Evolutionary conservation across 92 coral and sea anemone species (phyloP).

Genomic region (Pocillopora grandis): DNA sequence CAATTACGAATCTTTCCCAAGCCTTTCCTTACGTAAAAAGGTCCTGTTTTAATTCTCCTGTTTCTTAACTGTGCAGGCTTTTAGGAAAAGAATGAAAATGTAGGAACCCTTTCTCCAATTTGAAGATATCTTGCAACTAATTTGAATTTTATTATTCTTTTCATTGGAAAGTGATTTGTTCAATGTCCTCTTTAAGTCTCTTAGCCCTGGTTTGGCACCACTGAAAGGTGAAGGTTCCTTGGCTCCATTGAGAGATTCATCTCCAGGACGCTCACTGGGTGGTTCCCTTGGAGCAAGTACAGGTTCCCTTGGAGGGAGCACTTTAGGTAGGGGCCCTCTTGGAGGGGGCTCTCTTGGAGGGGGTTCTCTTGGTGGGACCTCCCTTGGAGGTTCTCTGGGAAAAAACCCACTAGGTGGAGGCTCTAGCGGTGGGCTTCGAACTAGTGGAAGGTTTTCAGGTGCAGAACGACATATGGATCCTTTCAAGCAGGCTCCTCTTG

Average conservation of each 20-base stretch:
- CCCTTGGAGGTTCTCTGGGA: conserved; percentile 65
- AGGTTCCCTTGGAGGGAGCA: conserved; percentile 65
- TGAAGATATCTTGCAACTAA: not conserved
- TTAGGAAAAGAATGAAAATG: no score
- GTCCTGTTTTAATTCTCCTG: no score
- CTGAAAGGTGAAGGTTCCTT: conserved; percentile 77
- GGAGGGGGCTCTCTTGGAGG: conserved; percentile 59
- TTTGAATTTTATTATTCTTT: not conserved
- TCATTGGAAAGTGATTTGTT: not conserved
- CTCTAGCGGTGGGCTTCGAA: conserved; percentile 32
- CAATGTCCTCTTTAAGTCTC: conserved; percentile 9
- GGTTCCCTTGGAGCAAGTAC: conserved; percentile 73
- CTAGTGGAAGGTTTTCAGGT: conserved; percentile 57
- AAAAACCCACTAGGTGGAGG: conserved; percentile 41
- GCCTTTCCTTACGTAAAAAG: no score
- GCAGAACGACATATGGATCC: conserved; percentile 44
- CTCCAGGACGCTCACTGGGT: conserved; percentile 62
- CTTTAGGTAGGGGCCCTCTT: conserved; percentile 34
- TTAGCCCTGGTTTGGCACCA: conserved; percentile 67
- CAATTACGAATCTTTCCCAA: no score
- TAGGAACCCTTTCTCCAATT: not conserved
- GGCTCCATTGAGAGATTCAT: conserved; percentile 72
- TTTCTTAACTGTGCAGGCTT: no score
- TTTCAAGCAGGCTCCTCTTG: conserved; percentile 60
- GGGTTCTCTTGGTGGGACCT: conserved; percentile 44